Evolutionary conservation across 1,140 invertebrate species (phyloP).

Genomic region (Littorina saxatilis): DNA sequence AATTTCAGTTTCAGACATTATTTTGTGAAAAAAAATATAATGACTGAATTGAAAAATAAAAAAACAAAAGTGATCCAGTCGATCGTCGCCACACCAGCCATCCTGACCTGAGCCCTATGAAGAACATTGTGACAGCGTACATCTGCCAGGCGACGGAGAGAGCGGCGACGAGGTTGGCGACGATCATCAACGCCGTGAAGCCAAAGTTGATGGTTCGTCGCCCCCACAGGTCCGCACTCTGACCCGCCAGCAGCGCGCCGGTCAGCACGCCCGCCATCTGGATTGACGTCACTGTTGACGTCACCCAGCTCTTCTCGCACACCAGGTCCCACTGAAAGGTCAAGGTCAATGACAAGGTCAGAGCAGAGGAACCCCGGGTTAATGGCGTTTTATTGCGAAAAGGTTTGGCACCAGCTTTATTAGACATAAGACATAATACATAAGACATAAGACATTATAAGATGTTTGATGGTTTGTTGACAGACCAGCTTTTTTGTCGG

Average conservation of each 20-base stretch:
- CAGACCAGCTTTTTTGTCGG: no score
- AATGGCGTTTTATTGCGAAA: no score
- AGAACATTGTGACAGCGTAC: conserved; percentile 43
- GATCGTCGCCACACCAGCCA: not conserved
- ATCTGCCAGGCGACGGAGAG: conserved; percentile 43
- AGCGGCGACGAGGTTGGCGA: conserved; percentile 31
- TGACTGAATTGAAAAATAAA: no score
- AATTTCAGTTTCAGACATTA: no score
- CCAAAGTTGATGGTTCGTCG: conserved; percentile 37
- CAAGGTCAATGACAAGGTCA: not conserved
- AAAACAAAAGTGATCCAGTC: no score
- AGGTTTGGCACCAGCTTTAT: no score
- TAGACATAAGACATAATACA: no score
- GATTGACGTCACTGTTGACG: conserved; percentile 41
- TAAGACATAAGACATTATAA: no score
- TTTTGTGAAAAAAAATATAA: no score
- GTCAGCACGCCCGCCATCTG: conserved; percentile 48
- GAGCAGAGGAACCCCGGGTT: no score
- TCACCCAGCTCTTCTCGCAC: conserved; percentile 45
- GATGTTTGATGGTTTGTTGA: no score
- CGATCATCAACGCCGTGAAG: conserved; percentile 11
- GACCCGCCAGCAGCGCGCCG: conserved; percentile 37
- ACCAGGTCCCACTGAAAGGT: conserved; percentile 49
- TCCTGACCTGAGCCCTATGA: conserved; percentile 40
- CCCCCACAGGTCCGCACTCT: conserved; percentile 42